These are phyloP conservation scores for Mallotus villosus DNA, from an alignment of 2,797 vertebrate genomes.

Conservation along the genomic window DNA sequence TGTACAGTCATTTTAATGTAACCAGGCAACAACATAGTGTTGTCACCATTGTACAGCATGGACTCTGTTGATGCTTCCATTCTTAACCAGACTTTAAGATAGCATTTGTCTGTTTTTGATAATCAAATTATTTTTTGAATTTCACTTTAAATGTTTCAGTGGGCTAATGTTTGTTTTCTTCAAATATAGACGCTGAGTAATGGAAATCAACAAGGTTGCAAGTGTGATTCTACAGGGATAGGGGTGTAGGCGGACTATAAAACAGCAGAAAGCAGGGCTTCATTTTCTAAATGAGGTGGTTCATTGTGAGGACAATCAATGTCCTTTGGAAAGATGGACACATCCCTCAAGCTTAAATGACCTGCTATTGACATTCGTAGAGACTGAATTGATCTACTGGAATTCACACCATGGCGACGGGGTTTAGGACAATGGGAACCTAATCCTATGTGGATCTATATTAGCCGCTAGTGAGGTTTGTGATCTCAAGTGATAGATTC, in stretches of 20 bases:
- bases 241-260: not conserved
- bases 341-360: constrained; percentile 2
- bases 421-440: constrained; percentile 6
- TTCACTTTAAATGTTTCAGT: not conserved
- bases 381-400: constrained; percentile 9
- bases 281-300: constrained; percentile 6
- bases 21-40: not conserved
- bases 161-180: not conserved
- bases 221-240: not conserved
- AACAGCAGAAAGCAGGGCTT: not conserved
- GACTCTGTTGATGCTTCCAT: not conserved
- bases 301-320: constrained; percentile 7
- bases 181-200: not conserved
- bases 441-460: constrained; percentile 1
- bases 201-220: too few species aligned
- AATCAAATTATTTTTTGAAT: not conserved
- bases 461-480: not conserved
- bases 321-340: constrained; percentile 19
- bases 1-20: not conserved
- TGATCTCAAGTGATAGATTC: not conserved
- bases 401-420: not conserved
- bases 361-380: not conserved
- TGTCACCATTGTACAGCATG: not conserved
- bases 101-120: not conserved
- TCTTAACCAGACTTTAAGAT: not conserved